phyloP scores from a whole-genome alignment of 2,113 vertebrate species.

The Narcine bancroftii region DNA sequence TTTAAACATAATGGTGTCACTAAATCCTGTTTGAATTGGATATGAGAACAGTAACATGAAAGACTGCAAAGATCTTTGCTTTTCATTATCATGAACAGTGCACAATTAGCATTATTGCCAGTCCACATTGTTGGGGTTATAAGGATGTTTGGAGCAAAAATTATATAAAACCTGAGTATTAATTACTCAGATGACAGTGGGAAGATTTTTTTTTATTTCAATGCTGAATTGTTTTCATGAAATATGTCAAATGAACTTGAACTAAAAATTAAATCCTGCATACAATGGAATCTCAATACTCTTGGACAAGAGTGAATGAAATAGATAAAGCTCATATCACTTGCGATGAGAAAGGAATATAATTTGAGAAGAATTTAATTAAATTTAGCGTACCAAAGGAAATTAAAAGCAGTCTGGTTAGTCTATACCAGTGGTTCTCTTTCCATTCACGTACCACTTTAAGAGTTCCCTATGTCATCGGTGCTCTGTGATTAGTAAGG shows the following conservation, averaged over 20 bases:
- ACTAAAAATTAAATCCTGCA: not conserved
- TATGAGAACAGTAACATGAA: not conserved
- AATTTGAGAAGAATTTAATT: not conserved
- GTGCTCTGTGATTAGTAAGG: no score
- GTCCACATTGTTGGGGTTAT: not conserved
- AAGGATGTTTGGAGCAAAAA: not conserved
- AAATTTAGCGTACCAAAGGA: not conserved
- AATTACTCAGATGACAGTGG: not conserved
- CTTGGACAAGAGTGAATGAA: not conserved
- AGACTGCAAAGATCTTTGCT: not conserved
- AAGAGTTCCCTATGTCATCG: no score
- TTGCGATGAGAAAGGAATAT: not conserved
- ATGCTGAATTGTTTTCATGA: not conserved
- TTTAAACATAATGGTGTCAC: not conserved
- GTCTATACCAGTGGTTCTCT: no score
- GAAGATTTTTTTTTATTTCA: not conserved
- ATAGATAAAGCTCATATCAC: not conserved
- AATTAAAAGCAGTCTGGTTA: not conserved
- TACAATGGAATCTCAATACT: not conserved
- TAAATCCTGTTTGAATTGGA: not conserved
- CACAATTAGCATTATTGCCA: not conserved
- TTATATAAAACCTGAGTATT: not conserved
- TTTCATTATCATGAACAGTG: not conserved
- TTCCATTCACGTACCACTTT: no score
- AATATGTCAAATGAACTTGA: not conserved